Percentiles rank a stretch among this genome's conserved stretches.
Conservation (phyloP, 2,888 invertebrate species). For the Thymelicus sylvestris region DNA sequence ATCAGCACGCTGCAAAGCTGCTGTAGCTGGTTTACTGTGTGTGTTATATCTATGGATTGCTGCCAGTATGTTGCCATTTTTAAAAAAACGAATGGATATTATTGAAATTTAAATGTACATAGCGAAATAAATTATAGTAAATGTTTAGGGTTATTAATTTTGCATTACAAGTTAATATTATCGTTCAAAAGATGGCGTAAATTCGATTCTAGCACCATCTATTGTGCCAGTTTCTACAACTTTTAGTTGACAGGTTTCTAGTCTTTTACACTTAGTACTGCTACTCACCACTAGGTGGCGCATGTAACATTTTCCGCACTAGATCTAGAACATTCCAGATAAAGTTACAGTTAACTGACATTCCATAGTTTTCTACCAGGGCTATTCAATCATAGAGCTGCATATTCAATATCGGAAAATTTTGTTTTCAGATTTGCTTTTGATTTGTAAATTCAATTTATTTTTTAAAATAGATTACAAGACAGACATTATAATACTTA, state of each 20-base stretch:
- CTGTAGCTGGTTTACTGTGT: no score
- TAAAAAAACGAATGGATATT: no score
- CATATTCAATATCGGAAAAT: background rate
- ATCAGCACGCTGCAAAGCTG: background rate
- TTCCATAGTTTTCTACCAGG: slow-evolving; percentile 26
- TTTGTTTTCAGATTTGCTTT: no score
- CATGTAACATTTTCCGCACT: background rate
- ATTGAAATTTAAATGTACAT: no score
- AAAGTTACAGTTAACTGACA: slow-evolving; percentile 36
- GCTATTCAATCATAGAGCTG: slow-evolving; percentile 17
- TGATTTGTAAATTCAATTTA: no score
- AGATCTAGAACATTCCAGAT: slow-evolving; percentile 43
- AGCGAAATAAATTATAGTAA: no score
- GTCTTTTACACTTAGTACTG: slow-evolving; percentile 28
- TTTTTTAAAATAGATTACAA: no score
- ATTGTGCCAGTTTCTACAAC: background rate
- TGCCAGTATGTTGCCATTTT: no score
- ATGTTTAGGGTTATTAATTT: no score
- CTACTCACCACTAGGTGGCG: slow-evolving; percentile 56
- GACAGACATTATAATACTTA: no score
- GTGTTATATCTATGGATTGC: no score
- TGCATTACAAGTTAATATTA: background rate
- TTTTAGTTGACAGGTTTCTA: background rate
- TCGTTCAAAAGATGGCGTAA: slow-evolving; percentile 7
- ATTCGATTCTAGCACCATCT: slow-evolving; percentile 5